phyloP scores from a whole-genome alignment of 2,797 vertebrate genomes.

The Leuciscus waleckii region DNA sequence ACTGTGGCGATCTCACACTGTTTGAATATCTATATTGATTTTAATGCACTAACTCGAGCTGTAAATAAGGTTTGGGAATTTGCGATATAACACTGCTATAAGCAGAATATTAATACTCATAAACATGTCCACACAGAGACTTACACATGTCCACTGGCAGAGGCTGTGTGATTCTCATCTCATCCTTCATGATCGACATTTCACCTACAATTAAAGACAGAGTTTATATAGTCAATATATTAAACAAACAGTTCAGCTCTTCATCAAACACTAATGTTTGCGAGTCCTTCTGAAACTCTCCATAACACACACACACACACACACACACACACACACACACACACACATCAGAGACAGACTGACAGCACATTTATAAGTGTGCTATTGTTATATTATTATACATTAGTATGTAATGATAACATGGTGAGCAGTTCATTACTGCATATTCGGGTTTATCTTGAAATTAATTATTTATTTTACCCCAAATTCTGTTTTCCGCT shows the following conservation, averaged over 20 bases:
- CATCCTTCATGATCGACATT: slow-evolving; percentile 63
- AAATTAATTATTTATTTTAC: neutral
- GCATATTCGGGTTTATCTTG: neutral
- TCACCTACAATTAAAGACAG: slow-evolving; percentile 65
- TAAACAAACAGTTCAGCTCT: neutral
- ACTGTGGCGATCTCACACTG: neutral
- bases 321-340: too few species aligned
- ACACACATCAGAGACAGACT: too few species aligned
- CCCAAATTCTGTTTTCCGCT: too few species aligned
- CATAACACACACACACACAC: too few species aligned
- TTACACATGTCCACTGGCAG: slow-evolving; percentile 79
- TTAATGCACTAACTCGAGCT: neutral
- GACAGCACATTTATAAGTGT: too few species aligned
- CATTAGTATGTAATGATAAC: neutral
- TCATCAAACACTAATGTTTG: neutral
- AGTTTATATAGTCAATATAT: neutral
- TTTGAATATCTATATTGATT: neutral
- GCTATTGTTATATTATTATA: neutral
- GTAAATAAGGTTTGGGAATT: neutral
- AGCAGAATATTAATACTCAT: too few species aligned
- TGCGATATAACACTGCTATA: too few species aligned
- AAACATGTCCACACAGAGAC: slow-evolving; percentile 22
- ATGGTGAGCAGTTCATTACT: neutral
- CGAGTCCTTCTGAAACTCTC: neutral
- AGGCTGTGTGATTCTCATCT: slow-evolving; percentile 74